Evolutionary conservation across 2,797 vertebrate species (phyloP), one percentile per base, ranked within the genome.

Genomic region (Octomys mimax): DNA sequence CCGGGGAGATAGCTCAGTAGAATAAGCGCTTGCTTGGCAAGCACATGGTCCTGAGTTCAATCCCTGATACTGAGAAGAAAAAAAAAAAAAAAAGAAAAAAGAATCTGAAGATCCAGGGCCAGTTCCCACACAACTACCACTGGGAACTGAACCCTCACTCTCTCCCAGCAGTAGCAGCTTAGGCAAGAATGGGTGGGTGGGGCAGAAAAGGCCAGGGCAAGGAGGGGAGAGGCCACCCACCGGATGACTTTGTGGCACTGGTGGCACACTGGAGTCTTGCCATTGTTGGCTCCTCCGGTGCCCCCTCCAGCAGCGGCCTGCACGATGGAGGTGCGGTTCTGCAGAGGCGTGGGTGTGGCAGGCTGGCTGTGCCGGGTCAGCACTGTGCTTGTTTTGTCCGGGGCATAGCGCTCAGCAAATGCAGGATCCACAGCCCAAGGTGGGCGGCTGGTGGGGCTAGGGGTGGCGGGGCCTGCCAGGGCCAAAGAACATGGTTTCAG

Each of bases 191-290:
- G 6, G 21, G 8, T 19, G 4, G n/a, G 14, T 16, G 42, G 33
- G 31, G n/a, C 19, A 61, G 39, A 66, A 68, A 80, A 75, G 59
- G 36, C 22, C 61, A 66, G n/a, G 33, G 57, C 6, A 49, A 78
- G 42, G 39, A 70, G 62, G 57, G 46, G 36, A 87, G n/a, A 36
- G 77, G 68, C 39, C 89, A 94, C 98, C 98, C 98, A 99, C 99
- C 99, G 99, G 98, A 99, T 99, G 98, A 99, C 99, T 98, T 99
- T 99, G 99, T 99, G 99, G 98, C 99, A 99, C 89, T 99, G 99
- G 21, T 99, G 99, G 91, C 99, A 99, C 49, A 99, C 91, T 0
- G 99, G 99, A 0, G 99, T 99, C 98, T 99, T 99, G 94, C 99
- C 99, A 1, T 96, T 95, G 96, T 99, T 99, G 26, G 99, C 98